phyloP scores from a whole-genome alignment of 2,797 vertebrate species.

The Chrysocyon brachyurus region DNA sequence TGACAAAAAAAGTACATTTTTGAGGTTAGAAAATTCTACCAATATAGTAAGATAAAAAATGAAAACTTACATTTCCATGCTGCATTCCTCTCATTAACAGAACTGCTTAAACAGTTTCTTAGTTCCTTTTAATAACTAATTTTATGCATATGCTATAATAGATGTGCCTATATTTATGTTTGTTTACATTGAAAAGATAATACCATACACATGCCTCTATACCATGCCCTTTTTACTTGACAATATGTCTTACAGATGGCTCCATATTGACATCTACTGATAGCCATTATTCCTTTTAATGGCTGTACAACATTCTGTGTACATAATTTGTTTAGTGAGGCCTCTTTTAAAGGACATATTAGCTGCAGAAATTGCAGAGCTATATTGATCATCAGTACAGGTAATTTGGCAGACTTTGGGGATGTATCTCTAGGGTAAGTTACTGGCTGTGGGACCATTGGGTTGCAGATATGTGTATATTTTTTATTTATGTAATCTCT shows the following conservation, averaged over 20 bases:
- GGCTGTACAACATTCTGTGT: not conserved
- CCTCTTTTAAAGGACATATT: not conserved
- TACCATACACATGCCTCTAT: not conserved
- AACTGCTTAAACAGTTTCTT: conserved; percentile 39
- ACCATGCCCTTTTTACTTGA: not conserved
- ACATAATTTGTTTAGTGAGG: conserved; percentile 12
- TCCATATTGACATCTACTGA: not conserved
- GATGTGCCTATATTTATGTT: not conserved
- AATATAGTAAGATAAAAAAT: conserved; percentile 26
- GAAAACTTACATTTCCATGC: not conserved
- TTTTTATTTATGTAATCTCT: not conserved
- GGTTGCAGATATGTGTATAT: not conserved
- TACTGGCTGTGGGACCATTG: not conserved
- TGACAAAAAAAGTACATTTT: not conserved
- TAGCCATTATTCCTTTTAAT: conserved; percentile 40
- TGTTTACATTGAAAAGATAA: not conserved
- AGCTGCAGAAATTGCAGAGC: conserved; percentile 5
- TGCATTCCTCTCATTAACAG: not conserved
- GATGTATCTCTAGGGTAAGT: not conserved
- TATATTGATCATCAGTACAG: not conserved
- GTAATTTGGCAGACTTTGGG: conserved; percentile 13
- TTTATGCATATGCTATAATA: not conserved
- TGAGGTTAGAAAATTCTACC: conserved; percentile 4
- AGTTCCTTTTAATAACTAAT: conserved; percentile 2
- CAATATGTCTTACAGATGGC: not conserved